phyloP scores from a whole-genome alignment of 2,888 invertebrate genomes.

The Drepanosiphum platanoidis region DNA sequence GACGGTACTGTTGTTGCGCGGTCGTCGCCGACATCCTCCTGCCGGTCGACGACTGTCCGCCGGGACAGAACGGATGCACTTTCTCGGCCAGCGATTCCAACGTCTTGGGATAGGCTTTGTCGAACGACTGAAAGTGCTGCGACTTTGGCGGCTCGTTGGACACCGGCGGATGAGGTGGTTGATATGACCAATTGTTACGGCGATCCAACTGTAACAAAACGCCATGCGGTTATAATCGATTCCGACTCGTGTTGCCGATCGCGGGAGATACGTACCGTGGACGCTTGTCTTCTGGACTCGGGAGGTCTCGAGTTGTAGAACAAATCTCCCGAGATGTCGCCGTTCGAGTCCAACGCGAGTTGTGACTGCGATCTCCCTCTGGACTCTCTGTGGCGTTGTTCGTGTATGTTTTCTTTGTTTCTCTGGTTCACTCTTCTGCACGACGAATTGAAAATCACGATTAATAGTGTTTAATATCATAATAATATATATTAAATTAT shows the following conservation, averaged over 20 bases:
- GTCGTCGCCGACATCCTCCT: conserved; percentile 75
- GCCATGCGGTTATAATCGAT: too few relatives aligned
- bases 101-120: conserved; percentile 86
- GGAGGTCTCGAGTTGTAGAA: conserved; percentile 79
- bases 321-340: conserved; percentile 74
- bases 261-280: conserved; percentile 64
- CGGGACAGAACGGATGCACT: conserved; percentile 84
- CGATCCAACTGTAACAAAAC: conserved; percentile 65
- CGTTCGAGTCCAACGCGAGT: conserved; percentile 64
- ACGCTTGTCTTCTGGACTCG: conserved; percentile 63
- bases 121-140: conserved; percentile 88
- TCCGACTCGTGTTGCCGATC: too few relatives aligned
- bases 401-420: conserved; percentile 54
- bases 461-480: too few relatives aligned
- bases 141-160: conserved; percentile 90
- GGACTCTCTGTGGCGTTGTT: conserved; percentile 61
- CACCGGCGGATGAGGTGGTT: conserved; percentile 84
- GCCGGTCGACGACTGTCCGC: conserved; percentile 66
- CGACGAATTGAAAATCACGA: too few relatives aligned
- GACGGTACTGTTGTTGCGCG: conserved; percentile 63
- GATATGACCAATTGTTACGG: conserved; percentile 71
- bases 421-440: conserved; percentile 41
- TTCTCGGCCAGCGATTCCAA: conserved; percentile 91
- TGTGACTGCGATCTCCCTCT: conserved; percentile 65
- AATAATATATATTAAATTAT: too few relatives aligned